Evolutionary conservation across 2,113 vertebrate genomes (phyloP), one percentile per base, ranked within the genome.

Genomic region (Oreochromis aureus): DNA sequence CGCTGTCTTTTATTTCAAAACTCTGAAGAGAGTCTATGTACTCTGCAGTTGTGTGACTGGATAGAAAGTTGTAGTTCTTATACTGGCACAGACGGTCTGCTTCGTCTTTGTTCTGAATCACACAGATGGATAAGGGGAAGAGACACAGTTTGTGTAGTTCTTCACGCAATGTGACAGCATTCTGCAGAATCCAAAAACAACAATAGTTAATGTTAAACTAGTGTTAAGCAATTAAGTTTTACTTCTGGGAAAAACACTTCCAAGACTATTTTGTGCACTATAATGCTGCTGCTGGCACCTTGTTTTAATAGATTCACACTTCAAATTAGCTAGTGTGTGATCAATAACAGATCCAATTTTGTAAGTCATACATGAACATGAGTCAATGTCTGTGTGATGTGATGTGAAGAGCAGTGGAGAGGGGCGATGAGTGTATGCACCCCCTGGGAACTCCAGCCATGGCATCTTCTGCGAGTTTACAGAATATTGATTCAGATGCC

Each of bases 1-100:
- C 96, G 19, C 89, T 95, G 15, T 97, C 95, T 27, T 91, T 88
- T 54, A 97, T 93, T 87, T 96, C 91, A 82, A 96, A 96, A 59
- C 79, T 87, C 89, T 96, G 93, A 12, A 97, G 93, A 3, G 94
- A 93, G 53, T 96, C 95, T 0, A 97, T 27, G 4, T 95, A 34
- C 56, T 97, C 96, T 2, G 27, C 18, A 9, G 94, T 86, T n/a
- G 86, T 86, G 4, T 32, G 3, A 2, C 18, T 3, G 4, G 1
- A 1, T 5, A 1, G 2, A 53, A 96, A 96, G 63, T 94, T 95
- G 4, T 86, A 88, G 22, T 94, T 95, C 88, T 94, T 96, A 85
- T 97, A 95, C 27, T 89, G 55, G 2, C 81, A 92, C 0, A 96
- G 1, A 7, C 87, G 69, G 4, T 91, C 53, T 61, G 32, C 80